Evolutionary conservation across 2,797 vertebrate species (phyloP), one percentile per base, ranked within the genome.

Genomic region (Meriones psammophilus): DNA sequence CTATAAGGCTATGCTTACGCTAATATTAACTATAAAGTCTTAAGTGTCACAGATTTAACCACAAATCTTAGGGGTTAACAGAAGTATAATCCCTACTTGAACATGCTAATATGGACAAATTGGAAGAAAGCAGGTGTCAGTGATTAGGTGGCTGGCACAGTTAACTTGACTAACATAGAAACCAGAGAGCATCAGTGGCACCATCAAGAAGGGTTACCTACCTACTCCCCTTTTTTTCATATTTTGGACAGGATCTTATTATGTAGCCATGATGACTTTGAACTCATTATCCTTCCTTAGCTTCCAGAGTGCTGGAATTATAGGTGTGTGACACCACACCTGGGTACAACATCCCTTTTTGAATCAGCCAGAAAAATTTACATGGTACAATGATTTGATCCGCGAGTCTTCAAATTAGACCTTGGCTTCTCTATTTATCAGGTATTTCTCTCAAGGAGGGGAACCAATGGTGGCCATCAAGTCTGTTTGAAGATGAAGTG

Each of bases 1-100:
- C 39, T 28, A 7, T 74, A 93, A 90, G 68, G 39, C 58, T 62
- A 90, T 46, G 42, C 87, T 94, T 62, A 89, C 60, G 74, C 56
- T 89, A 94, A 89, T 18, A 89, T 78, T 89, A 36, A 68, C 46
- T 20, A 73, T 74, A 90, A 89, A 83, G 68, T 89, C 13, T 36
- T 74, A 68, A 79, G 5, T 78, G 50, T 76, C 3, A 10, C 76
- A 54, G 68, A 88, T n/a, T 69, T 80, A 85, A 73, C 58, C 85
- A 92, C 14, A 33, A 58, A 80, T 24, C 15, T 39, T 33, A 73
- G 42, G n/a, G 54, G 79, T 54, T 60, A 66, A 83, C 4, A 36
- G 15, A 85, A 76, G 33, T 50, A 50, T 79, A 92, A 92, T 54
- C 39, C 8, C 15, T 64, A 89, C 8, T 6, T 30, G 1, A 84